Conservation (phyloP, 2,888 invertebrate genomes). For the Dicyrtoma fusca region DNA sequence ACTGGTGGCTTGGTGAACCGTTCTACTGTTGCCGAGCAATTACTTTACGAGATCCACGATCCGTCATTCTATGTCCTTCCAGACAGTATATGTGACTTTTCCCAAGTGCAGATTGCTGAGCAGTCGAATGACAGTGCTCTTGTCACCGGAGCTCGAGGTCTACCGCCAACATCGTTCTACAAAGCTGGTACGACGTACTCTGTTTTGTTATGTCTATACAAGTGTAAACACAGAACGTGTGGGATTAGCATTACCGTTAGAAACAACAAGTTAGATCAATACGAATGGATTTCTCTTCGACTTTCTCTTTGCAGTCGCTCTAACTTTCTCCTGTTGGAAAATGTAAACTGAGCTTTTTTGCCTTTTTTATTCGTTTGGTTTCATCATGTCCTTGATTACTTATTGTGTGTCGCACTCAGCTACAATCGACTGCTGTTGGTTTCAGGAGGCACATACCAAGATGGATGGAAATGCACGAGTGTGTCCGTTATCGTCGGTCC, state of each 20-base stretch:
- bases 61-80: conserved; percentile 62
- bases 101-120: conserved; percentile 58
- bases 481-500: conserved; percentile 61
- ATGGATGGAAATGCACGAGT: conserved; percentile 61
- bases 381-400: too few species aligned
- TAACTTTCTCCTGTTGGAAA: too few species aligned
- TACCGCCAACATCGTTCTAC: conserved; percentile 60
- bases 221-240: too few species aligned
- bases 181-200: conserved; percentile 59
- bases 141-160: conserved; percentile 61
- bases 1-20: conserved; percentile 62
- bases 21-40: conserved; percentile 61
- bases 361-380: too few species aligned
- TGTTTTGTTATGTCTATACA: neutral
- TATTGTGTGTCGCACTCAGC: too few species aligned
- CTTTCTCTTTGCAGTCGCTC: too few species aligned
- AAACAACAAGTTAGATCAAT: too few species aligned
- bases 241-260: too few species aligned
- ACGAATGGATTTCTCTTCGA: too few species aligned
- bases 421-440: too few species aligned
- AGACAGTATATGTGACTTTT: conserved; percentile 63
- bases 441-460: conserved; percentile 61
- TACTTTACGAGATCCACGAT: conserved; percentile 63
- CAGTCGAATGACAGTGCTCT: conserved; percentile 57
- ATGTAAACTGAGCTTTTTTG: too few species aligned